These are phyloP conservation scores for Limnothrissa miodon DNA, from an alignment of 2,113 vertebrate genomes.

Conservation along the genomic window DNA sequence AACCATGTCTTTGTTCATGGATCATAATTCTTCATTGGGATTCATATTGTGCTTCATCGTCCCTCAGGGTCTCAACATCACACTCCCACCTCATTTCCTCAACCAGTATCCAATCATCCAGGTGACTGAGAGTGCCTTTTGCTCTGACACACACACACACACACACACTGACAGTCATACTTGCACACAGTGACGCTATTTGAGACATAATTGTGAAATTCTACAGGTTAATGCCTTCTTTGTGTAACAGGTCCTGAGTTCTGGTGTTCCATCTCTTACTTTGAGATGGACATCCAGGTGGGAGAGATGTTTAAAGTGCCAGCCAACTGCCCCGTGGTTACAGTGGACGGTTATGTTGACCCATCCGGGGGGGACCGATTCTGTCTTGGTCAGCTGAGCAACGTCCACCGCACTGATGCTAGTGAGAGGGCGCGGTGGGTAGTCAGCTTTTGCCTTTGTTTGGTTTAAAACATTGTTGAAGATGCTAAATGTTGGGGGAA, in stretches of 20 bases:
- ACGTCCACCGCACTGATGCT: conserved; percentile 70
- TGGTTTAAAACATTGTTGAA: background rate
- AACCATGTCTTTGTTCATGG: background rate
- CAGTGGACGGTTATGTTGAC: conserved; percentile 76
- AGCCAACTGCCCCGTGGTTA: conserved; percentile 72
- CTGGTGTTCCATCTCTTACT: conserved; percentile 80
- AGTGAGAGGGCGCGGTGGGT: conserved; percentile 76
- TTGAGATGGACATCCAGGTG: conserved; percentile 79
- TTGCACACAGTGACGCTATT: background rate
- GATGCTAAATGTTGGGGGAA: too few relatives aligned
- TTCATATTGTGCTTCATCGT: conserved; percentile 4
- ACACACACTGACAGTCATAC: background rate
- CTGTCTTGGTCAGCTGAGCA: conserved; percentile 76
- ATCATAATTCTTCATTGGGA: background rate
- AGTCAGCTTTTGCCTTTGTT: background rate
- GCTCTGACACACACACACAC: background rate
- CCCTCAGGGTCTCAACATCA: conserved; percentile 77
- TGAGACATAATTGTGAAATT: background rate
- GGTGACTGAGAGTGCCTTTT: conserved; percentile 47
- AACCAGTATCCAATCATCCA: conserved; percentile 64
- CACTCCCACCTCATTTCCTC: conserved; percentile 59
- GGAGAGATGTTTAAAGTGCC: conserved; percentile 81
- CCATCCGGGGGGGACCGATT: conserved; percentile 76
- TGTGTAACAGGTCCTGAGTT: conserved; percentile 68
- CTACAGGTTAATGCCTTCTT: background rate